Evolutionary conservation across 2,888 invertebrate species (phyloP), one percentile per base, ranked within the genome.

Genomic region (Coelopa pilipes): DNA sequence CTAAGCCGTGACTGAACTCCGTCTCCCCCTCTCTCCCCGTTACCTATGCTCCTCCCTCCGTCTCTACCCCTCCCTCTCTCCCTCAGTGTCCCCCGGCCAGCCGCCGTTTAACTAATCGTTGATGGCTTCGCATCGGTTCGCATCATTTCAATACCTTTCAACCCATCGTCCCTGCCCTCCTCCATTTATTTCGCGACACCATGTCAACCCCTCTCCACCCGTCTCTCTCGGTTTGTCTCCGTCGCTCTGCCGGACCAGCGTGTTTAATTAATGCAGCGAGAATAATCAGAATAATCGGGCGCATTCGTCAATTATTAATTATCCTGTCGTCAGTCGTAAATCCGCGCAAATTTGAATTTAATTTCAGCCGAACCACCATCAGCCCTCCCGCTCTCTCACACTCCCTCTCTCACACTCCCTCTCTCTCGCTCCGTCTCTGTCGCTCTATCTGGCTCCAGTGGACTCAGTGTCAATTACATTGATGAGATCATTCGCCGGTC

Each of bases 271-370:
- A 62, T 62, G 62, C 62, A 10, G 62, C 34, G 62, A 62, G 24
- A 62, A 34, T 62, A 34, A 62, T 62, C 45, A 62, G 34, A 62
- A 62, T 62, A 21, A 62, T 62, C 62, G 24, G 15, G 21, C 12
- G n/a, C 62, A 62, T 62, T 62, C 62, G 62, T 62, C 34, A 62
- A 62, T 62, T 62, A 62, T 62, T 34, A 21, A 34, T 62, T 62
- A 62, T 62, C 15, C 62, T 62, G 62, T 62, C 62, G 62, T 62
- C 62, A 62, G 62, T 34, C 34, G 62, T 34, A 34, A 62, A 62
- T 62, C 62, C 34, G 45, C 4, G 34, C n/a, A 53, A 53, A 53
- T 53, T 53, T 53, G n/a, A 53, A 53, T 53, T 53, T 2, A 53
- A 53, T 15, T 53, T 34, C 34, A 4, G 34, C 34, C 34, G 34